A percentile compares a stretch with the other conserved stretches of the same genome.
These are phyloP conservation scores for Alexandromys fortis DNA, from an alignment of 2,113 vertebrate species.

Conservation along the genomic window DNA sequence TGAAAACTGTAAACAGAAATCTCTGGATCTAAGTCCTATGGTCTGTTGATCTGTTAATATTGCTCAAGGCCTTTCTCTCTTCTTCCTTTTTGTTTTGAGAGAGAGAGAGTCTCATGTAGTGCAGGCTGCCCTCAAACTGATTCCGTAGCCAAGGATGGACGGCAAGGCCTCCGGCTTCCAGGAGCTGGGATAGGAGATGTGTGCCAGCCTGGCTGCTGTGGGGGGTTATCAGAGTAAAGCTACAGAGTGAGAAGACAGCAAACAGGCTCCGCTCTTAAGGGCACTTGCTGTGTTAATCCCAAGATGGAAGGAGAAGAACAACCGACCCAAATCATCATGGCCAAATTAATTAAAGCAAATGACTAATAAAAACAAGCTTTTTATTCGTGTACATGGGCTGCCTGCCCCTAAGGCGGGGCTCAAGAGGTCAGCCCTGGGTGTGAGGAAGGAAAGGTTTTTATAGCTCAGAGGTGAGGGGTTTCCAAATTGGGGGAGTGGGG, in stretches of 20 bases:
- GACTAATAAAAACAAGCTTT: background rate
- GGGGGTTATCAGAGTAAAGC: background rate
- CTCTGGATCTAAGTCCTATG: background rate
- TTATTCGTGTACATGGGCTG: background rate
- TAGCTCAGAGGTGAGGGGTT: too few relatives aligned
- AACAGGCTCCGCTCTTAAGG: background rate
- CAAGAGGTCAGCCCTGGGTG: background rate
- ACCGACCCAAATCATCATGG: background rate
- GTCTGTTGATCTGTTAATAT: background rate
- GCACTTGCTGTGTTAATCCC: background rate
- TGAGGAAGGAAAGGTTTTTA: background rate
- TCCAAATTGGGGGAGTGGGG: background rate
- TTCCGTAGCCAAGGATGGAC: background rate
- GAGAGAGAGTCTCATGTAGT: background rate
- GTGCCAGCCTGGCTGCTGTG: background rate
- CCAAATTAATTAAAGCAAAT: background rate
- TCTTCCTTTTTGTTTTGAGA: background rate
- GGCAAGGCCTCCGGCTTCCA: too few relatives aligned
- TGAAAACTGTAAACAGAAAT: background rate
- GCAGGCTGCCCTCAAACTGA: background rate
- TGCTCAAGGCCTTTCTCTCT: background rate
- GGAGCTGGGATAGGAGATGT: background rate
- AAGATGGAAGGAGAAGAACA: background rate
- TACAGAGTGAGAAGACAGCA: background rate
- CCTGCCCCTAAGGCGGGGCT: background rate